Conservation (phyloP, 2,113 vertebrate species). For the Oriolus oriolus region DNA sequence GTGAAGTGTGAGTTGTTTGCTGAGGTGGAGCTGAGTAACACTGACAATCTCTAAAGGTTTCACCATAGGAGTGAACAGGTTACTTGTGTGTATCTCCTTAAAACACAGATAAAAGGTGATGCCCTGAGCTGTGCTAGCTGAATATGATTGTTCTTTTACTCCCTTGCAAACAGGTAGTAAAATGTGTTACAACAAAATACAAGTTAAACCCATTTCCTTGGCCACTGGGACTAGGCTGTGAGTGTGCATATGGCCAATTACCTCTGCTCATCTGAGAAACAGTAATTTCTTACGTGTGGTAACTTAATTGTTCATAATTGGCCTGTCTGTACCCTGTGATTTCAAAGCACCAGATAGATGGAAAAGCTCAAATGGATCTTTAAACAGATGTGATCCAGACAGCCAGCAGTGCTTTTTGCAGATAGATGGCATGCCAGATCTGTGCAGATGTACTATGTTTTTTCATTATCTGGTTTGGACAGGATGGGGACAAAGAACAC, state of each 20-base stretch:
- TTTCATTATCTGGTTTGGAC: background rate
- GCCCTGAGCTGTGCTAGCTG: background rate
- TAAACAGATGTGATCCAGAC: background rate
- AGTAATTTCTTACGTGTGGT: background rate
- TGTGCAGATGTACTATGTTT: background rate
- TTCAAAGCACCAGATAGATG: background rate
- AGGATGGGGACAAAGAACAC: background rate
- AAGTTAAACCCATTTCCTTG: background rate
- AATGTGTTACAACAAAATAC: background rate
- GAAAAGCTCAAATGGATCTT: background rate
- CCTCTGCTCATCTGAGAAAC: background rate
- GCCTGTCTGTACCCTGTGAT: background rate
- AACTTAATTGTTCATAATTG: background rate
- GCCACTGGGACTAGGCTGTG: background rate
- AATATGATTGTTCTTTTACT: background rate
- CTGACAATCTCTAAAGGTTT: background rate
- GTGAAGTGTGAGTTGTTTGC: background rate
- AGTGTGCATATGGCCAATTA: background rate
- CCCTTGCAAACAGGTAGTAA: background rate
- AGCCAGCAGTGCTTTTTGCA: background rate
- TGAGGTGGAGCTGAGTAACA: background rate
- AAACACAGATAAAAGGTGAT: background rate
- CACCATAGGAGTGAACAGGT: fast-evolving
- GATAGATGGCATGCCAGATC: background rate
- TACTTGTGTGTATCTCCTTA: background rate